Conservation (phyloP, 2,888 invertebrate genomes). For the Linnaemya tessellans region DNA sequence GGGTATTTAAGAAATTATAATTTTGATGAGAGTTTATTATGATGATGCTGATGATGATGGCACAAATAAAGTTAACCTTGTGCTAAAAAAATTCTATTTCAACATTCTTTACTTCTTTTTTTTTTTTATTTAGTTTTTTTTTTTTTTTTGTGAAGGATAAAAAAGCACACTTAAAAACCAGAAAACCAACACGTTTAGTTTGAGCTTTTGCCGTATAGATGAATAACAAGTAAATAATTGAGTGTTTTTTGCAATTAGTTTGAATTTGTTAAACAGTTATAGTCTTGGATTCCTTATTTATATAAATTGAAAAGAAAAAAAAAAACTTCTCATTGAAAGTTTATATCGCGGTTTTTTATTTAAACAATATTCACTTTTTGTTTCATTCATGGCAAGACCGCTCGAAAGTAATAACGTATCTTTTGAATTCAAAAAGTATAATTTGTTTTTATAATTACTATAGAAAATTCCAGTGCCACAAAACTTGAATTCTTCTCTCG, state of each 20-base stretch:
- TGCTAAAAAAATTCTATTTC: conserved; percentile 55
- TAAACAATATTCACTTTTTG: too few relatives aligned
- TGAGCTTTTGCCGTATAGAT: conserved; percentile 44
- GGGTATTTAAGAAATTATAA: conserved; percentile 18
- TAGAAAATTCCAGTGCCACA: too few relatives aligned
- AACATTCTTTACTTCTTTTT: conserved; percentile 30
- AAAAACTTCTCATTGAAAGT: too few relatives aligned
- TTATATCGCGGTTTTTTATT: too few relatives aligned
- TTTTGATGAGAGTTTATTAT: conserved; percentile 30
- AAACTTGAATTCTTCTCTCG: too few relatives aligned
- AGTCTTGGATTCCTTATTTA: conserved; percentile 28
- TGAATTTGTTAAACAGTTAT: conserved; percentile 58
- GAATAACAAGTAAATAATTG: conserved; percentile 68
- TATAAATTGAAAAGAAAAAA: too few relatives aligned
- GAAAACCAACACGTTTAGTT: conserved; percentile 61
- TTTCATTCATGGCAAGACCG: too few relatives aligned
- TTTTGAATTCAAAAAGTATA: too few relatives aligned
- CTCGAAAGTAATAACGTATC: too few relatives aligned
- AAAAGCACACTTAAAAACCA: conserved; percentile 62
- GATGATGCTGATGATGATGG: conserved; percentile 38
- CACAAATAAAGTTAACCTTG: conserved; percentile 60
- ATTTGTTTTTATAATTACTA: too few relatives aligned
- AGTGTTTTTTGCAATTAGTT: conserved; percentile 63
- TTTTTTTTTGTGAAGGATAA: conserved; percentile 39
- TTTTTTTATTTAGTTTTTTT: not conserved